Percentiles rank a stretch among this genome's conserved stretches.
Evolutionary conservation across 2,797 vertebrate species (phyloP).

Genomic region (Mus caroli): DNA sequence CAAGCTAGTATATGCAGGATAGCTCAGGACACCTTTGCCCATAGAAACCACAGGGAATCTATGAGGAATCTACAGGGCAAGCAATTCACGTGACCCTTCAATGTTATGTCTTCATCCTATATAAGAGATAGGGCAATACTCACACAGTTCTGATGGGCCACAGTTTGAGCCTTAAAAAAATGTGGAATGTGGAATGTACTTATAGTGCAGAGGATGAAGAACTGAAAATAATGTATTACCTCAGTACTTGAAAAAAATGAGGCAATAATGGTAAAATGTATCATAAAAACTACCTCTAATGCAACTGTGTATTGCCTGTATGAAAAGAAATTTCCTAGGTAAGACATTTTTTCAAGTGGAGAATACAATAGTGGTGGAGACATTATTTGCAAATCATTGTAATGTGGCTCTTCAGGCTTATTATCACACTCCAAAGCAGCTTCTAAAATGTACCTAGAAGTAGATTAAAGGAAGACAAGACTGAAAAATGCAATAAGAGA

Average conservation of each 20-base stretch:
- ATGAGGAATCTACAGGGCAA: not conserved
- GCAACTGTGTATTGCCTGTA: constrained; percentile 34
- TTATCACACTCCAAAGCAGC: constrained; percentile 62
- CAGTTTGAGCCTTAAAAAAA: not conserved
- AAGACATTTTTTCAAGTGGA: constrained; percentile 58
- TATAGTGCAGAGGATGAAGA: not conserved
- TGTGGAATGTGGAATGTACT: not conserved
- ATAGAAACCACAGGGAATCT: not conserved
- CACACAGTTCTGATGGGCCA: not conserved
- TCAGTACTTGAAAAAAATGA: constrained; percentile 16
- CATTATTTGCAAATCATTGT: constrained; percentile 73
- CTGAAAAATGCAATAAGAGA: constrained; percentile 12
- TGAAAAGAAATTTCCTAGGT: constrained; percentile 55
- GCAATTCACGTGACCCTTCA: not conserved
- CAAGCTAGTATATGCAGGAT: not conserved
- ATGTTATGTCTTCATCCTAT: not conserved
- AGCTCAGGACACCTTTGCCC: not conserved
- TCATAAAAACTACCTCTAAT: constrained; percentile 36
- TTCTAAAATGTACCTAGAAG: constrained; percentile 46
- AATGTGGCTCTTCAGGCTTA: constrained; percentile 49
- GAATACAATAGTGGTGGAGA: constrained; percentile 9
- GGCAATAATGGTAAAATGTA: constrained; percentile 26
- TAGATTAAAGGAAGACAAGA: constrained; percentile 59
- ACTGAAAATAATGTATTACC: not conserved
- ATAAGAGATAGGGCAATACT: not conserved